Base-by-base conservation (phyloP, 1,140 invertebrate species). In the Megalonaias nervosa region DNA sequence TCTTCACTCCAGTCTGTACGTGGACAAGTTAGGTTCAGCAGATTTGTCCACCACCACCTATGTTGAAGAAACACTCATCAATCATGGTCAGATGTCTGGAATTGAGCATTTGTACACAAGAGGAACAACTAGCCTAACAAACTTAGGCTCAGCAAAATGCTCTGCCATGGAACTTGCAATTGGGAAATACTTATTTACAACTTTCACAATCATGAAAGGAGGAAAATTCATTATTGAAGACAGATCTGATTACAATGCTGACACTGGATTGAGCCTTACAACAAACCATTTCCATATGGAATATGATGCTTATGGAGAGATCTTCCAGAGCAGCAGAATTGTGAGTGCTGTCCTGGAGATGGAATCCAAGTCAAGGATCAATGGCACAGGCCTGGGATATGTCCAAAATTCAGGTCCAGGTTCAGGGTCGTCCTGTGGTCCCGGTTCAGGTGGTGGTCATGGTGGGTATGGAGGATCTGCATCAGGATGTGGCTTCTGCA, bases 361-460 rank as follows among this genome's bases (percentile, higher is more conserved):
- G 23, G 84, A 87, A 62, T 86, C 85, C 59, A 71, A 59, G 19
- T 65, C 76, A 23, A 73, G 21, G 48, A 23, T 87, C 16, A 68
- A 58, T 66, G 84, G 84, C 48, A 71, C 72, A 68, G 81, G 72
- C 13, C n/a, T 31, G 59, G 84, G 84, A 26, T 84, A 86, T 65
- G 26, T n/a, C 48, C 67, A 62, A 67, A 71, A 56, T 69, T 5
- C 58, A 66, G 84, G 84, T n/a, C 77, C 78, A 26, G 86, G 86
- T 12, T 64, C 70, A 23, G 82, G 83, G 11, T 60, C 57, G 14
- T 59, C 56, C 19, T 77, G 78, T 64, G 58, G 76, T 13, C 67
- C 76, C 38, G 84, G 82, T 5, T 69, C 75, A 17, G 84, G 84
- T 57, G 84, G 73, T 6, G 82, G 82, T 13, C 81, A 86, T 74